Conservation (phyloP, 1,140 invertebrate species). For the Eulimnadia texana region DNA sequence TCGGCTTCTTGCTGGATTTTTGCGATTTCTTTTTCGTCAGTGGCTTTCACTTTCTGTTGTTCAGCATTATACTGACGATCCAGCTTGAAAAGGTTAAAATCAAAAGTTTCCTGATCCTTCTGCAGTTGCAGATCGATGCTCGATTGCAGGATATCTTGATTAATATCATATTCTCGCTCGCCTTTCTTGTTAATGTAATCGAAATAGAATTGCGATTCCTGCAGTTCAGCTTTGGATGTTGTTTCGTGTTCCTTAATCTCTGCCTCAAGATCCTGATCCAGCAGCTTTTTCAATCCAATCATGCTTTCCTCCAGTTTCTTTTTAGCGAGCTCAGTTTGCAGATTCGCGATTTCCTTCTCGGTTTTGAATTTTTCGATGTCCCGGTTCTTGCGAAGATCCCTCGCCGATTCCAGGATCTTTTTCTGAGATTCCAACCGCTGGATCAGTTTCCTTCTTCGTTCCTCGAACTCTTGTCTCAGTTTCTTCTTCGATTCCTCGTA, state of each 20-base stretch:
- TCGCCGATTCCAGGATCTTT: neutral
- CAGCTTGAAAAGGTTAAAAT: neutral
- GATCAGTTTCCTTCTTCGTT: neutral
- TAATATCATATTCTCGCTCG: neutral
- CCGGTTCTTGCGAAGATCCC: neutral
- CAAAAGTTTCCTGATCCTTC: neutral
- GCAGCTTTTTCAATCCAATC: neutral
- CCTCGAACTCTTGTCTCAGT: neutral
- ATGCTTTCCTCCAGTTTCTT: neutral
- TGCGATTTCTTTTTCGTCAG: neutral
- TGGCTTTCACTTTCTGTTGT: neutral
- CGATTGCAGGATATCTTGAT: neutral
- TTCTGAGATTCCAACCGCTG: neutral
- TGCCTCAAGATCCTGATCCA: neutral
- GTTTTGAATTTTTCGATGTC: neutral
- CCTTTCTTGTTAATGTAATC: neutral
- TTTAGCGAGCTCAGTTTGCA: neutral
- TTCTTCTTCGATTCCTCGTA: neutral
- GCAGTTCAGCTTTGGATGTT: neutral
- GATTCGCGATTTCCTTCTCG: neutral
- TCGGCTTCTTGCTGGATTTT: neutral
- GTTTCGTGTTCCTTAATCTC: neutral
- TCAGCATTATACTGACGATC: neutral
- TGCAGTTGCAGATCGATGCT: neutral
- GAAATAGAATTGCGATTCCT: neutral